Evolutionary conservation across 2,888 invertebrate species (phyloP).

Genomic region (Drosophila paranaensis): DNA sequence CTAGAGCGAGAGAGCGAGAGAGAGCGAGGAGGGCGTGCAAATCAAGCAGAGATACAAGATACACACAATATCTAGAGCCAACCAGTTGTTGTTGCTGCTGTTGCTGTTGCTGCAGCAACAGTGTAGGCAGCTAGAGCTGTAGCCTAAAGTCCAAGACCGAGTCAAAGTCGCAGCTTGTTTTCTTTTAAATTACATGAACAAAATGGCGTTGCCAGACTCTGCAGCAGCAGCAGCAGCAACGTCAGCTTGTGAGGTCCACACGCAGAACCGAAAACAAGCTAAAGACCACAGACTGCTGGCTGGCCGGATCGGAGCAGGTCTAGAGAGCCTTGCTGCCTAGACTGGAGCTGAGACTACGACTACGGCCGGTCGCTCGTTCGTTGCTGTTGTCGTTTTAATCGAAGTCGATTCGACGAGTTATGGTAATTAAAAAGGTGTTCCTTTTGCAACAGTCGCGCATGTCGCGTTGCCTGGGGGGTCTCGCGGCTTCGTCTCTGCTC

Average conservation of each 20-base stretch:
- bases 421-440: slow-evolving; percentile 83
- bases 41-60: slow-evolving; percentile 56
- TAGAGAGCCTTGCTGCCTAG: slow-evolving; percentile 32
- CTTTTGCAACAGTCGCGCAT: slow-evolving; percentile 61
- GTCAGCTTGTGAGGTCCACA: slow-evolving; percentile 71
- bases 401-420: slow-evolving; percentile 79
- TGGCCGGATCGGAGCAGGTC: slow-evolving; percentile 18
- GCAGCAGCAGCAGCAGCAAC: slow-evolving; percentile 14
- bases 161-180: slow-evolving; percentile 39
- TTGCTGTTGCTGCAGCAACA: slow-evolving; percentile 19
- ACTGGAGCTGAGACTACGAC: slow-evolving; percentile 3
- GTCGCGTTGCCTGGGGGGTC: slow-evolving; percentile 53
- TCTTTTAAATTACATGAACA: slow-evolving; percentile 65
- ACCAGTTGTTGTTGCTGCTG: slow-evolving; percentile 14
- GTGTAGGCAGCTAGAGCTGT: slow-evolving; percentile 19
- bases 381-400: slow-evolving; percentile 70
- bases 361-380: slow-evolving; percentile 14
- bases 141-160: slow-evolving; percentile 14
- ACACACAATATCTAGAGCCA: slow-evolving; percentile 42
- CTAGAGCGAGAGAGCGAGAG: neutral
- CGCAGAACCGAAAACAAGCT: slow-evolving; percentile 49
- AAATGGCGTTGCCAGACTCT: slow-evolving; percentile 57
- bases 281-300: slow-evolving; percentile 9
- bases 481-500: slow-evolving; percentile 26
- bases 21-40: slow-evolving; percentile 56